Evolutionary conservation across 2,888 invertebrate genomes (phyloP).

Genomic region (Acanthacorydalis orientalis): DNA sequence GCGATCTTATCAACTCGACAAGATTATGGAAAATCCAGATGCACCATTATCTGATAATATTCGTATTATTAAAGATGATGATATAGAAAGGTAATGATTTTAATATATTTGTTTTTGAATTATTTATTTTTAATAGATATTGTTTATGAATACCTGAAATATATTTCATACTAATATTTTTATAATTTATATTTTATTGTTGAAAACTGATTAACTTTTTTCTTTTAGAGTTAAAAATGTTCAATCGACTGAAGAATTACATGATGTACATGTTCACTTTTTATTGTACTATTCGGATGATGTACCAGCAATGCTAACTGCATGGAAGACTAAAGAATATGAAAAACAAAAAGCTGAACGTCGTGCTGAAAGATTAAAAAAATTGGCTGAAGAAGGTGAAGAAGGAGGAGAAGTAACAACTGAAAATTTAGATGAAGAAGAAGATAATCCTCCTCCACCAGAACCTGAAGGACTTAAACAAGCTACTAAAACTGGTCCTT

Average conservation of each 20-base stretch:
- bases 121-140: background rate
- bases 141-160: too few species aligned
- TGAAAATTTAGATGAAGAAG: constrained; percentile 33
- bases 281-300: constrained; percentile 80
- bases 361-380: constrained; percentile 27
- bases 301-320: constrained; percentile 66
- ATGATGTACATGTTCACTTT: constrained; percentile 88
- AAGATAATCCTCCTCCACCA: constrained; percentile 30
- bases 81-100: constrained; percentile 47
- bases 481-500: constrained; percentile 75
- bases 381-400: constrained; percentile 41
- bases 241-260: constrained; percentile 77
- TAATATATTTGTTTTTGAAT: background rate
- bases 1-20: constrained; percentile 76
- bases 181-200: too few species aligned
- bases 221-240: constrained; percentile 44
- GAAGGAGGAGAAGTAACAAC: constrained; percentile 45
- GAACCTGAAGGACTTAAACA: constrained; percentile 58
- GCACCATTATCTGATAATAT: constrained; percentile 70
- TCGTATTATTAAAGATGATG: constrained; percentile 68
- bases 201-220: background rate
- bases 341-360: constrained; percentile 40
- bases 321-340: constrained; percentile 46
- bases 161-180: too few species aligned
- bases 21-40: constrained; percentile 64